Percentiles rank a stretch among this genome's conserved stretches.
Evolutionary conservation across 2,113 vertebrate species (phyloP).

Genomic region (Rissa tridactyla): DNA sequence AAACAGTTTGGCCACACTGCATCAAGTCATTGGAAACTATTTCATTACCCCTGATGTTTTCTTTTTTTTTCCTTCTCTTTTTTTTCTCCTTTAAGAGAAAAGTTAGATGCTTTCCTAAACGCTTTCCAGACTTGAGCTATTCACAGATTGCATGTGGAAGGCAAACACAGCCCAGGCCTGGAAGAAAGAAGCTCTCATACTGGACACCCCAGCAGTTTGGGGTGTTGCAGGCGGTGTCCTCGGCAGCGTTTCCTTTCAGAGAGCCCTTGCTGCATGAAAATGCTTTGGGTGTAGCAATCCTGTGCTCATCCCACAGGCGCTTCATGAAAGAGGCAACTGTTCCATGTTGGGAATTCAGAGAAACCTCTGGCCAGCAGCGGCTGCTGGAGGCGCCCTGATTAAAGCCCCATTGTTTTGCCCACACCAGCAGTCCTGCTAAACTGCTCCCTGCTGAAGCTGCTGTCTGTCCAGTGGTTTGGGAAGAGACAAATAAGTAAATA

Average conservation of each 20-base stretch:
- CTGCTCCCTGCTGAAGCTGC: not conserved
- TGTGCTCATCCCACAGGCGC: slow-evolving; percentile 39
- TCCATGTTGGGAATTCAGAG: slow-evolving; percentile 43
- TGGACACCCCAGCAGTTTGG: slow-evolving; percentile 4
- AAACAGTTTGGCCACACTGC: slow-evolving; percentile 27
- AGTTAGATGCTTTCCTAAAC: slow-evolving; percentile 21
- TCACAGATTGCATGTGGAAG: slow-evolving; percentile 5
- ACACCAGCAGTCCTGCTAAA: not conserved
- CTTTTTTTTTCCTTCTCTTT: not conserved
- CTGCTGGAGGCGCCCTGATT: slow-evolving; percentile 35
- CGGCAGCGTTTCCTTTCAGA: not conserved
- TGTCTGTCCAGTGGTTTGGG: slow-evolving; percentile 8
- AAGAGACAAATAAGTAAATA: slow-evolving; percentile 31
- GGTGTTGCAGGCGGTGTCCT: not conserved
- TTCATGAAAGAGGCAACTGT: slow-evolving; percentile 65
- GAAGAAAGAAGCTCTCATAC: slow-evolving; percentile 49
- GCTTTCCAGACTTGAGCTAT: slow-evolving; percentile 37
- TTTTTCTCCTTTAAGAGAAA: not conserved
- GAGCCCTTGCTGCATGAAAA: slow-evolving; percentile 18
- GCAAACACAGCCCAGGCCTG: slow-evolving; percentile 19
- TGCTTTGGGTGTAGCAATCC: slow-evolving; percentile 54
- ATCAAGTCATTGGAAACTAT: slow-evolving; percentile 42
- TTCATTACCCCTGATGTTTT: not conserved
- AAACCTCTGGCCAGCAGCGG: slow-evolving; percentile 31
- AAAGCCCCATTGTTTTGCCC: slow-evolving; percentile 60